Conservation (phyloP, 2,888 invertebrate genomes). For the Urechis unicinctus region DNA sequence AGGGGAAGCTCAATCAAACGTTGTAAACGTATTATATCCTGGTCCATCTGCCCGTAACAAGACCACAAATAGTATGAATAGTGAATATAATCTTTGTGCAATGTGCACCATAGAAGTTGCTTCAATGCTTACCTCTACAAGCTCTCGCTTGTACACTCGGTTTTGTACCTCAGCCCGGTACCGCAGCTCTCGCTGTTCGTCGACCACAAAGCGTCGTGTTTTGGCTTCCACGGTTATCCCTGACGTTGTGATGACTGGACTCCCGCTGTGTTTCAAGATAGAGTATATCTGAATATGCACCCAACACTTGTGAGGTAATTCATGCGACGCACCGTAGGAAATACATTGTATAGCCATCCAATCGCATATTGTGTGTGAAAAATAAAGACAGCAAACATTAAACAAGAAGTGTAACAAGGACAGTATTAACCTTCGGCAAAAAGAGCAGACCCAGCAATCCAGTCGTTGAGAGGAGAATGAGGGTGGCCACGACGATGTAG, state of each 20-base stretch:
- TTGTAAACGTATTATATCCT: slow-evolving; percentile 3
- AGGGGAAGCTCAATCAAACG: slow-evolving; percentile 1
- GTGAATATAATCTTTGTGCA: neutral
- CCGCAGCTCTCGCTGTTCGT: slow-evolving; percentile 73
- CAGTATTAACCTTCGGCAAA: slow-evolving; percentile 64
- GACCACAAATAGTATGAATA: neutral
- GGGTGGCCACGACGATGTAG: slow-evolving; percentile 62
- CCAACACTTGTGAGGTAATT: neutral
- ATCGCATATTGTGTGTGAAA: too few species aligned
- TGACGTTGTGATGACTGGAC: slow-evolving; percentile 81
- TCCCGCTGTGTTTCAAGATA: slow-evolving; percentile 51
- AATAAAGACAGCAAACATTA: too few species aligned
- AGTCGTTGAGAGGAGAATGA: slow-evolving; percentile 80
- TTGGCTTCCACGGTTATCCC: slow-evolving; percentile 83
- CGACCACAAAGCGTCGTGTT: slow-evolving; percentile 72
- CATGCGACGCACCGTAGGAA: too few species aligned
- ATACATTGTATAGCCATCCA: too few species aligned
- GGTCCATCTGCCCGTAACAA: neutral
- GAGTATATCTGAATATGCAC: slow-evolving; percentile 46
- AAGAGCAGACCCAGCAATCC: slow-evolving; percentile 79
- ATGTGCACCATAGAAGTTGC: neutral
- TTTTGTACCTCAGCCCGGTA: slow-evolving; percentile 87
- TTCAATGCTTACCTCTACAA: slow-evolving; percentile 50
- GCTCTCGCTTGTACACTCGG: slow-evolving; percentile 76
- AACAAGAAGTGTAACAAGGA: neutral